Evolutionary conservation across 2,113 vertebrate genomes (phyloP), one percentile per base, ranked within the genome.

Genomic region (Eleginops maclovinus): DNA sequence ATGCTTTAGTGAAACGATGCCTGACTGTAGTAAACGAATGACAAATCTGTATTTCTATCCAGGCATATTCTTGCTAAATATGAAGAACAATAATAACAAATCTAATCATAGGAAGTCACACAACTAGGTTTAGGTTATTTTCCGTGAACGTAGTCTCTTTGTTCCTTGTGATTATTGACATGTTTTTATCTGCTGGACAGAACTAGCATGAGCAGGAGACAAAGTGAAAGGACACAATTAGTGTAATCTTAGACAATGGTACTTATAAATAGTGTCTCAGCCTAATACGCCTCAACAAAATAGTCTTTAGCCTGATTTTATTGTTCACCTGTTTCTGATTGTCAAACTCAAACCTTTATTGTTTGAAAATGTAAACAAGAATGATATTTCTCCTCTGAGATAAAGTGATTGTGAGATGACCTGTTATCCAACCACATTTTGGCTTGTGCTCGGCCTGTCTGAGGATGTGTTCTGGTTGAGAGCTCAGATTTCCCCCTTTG

Each of bases 401-500:
- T 21, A n/a, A 24, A 75, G 44, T 19, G 22, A 21, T 58, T 19
- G 22, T 44, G 62, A 17, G 22, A 50, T n/a, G 60, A 73, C 46
- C 64, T 72, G 75, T 84, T 86, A 74, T 82, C 44, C 68, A 58
- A 74, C 66, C 40, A 11, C 58, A 49, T 71, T 64, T 61, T 24
- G 31, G 65, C 49, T 36, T 26, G 43, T 69, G 74, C 66, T 77
- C 49, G 13, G 21, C 16, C 69, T 77, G 70, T 87, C 56, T 69
- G 62, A 74, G 61, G 75, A 77, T 72, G 70, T 60, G 65, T 79
- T 81, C 76, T 77, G 61, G 70, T 49, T 40, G 70, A 86, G 77
- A 67, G 84, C 86, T 87, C 86, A 66, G 49, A 84, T 90, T 81
- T 77, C 67, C 73, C n/a, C 69, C 82, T 67, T 61, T 7, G 21